phyloP scores from a whole-genome alignment of 2,888 invertebrate genomes.

The Priocnemis perturbator region DNA sequence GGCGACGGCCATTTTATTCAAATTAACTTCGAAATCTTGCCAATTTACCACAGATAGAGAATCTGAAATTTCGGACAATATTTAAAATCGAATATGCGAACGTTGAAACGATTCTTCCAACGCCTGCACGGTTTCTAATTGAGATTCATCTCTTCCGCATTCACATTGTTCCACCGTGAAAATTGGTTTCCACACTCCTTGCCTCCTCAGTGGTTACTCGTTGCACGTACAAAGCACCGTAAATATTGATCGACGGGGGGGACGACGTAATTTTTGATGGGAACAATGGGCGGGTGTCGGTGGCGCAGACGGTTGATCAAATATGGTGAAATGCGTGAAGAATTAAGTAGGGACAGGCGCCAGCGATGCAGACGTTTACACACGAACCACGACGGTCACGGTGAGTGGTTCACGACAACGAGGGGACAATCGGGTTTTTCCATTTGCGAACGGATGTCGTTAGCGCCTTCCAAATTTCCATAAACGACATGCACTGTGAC shows the following conservation, averaged over 20 bases:
- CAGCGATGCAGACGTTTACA: conserved; percentile 52
- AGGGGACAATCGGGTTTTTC: conserved; percentile 45
- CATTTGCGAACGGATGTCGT: conserved; percentile 47
- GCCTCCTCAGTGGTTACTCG: background rate
- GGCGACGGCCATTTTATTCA: too few species aligned
- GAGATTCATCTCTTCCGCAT: too few species aligned
- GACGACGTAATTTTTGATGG: background rate
- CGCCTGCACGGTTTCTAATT: too few species aligned
- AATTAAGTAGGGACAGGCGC: conserved; percentile 48
- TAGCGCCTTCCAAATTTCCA: conserved; percentile 50
- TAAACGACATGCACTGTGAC: conserved; percentile 33
- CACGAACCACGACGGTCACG: conserved; percentile 43
- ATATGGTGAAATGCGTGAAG: conserved; percentile 34
- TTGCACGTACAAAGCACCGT: background rate
- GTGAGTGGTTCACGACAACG: conserved; percentile 24
- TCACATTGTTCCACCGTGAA: too few species aligned
- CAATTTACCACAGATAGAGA: too few species aligned
- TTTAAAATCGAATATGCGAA: too few species aligned
- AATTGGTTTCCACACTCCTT: background rate
- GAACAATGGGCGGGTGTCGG: conserved; percentile 26
- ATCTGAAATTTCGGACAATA: too few species aligned
- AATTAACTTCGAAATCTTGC: too few species aligned
- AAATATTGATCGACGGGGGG: background rate
- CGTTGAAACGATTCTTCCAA: too few species aligned
- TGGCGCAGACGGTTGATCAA: conserved; percentile 27